Evolutionary conservation across 1,140 invertebrate genomes (phyloP).

Genomic region (Aphaenogaster ashmeadi): DNA sequence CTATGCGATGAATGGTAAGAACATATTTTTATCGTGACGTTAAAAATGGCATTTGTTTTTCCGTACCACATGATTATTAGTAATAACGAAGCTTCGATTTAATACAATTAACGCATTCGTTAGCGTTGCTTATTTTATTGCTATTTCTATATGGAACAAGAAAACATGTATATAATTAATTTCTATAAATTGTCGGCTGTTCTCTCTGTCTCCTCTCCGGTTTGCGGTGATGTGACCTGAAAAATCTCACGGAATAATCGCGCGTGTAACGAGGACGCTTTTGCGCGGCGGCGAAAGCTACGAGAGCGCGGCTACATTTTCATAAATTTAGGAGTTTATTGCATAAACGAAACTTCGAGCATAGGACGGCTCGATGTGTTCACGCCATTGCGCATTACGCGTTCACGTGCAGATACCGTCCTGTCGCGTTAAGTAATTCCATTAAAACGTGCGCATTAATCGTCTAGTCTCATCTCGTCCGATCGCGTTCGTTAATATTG

Average conservation of each 20-base stretch:
- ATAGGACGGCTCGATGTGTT: background rate
- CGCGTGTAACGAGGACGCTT: background rate
- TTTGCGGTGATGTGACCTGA: background rate
- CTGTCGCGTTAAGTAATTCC: slow-evolving; percentile 30
- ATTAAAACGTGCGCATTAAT: slow-evolving; percentile 53
- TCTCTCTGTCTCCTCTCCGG: background rate
- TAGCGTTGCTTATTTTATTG: background rate
- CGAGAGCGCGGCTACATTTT: slow-evolving; percentile 8
- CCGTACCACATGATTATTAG: background rate
- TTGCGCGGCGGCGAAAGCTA: background rate
- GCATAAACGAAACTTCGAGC: background rate
- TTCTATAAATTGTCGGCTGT: slow-evolving; percentile 15
- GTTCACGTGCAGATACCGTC: background rate
- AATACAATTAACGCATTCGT: slow-evolving; percentile 12
- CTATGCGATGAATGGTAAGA: background rate
- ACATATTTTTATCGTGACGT: background rate
- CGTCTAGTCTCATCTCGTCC: background rate
- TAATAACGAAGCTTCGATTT: background rate
- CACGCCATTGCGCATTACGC: background rate
- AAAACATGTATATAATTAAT: slow-evolving; percentile 23
- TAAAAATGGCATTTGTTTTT: background rate
- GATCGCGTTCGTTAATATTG: slow-evolving; percentile 41
- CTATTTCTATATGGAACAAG: background rate
- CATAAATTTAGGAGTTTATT: slow-evolving; percentile 47
- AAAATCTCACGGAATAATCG: slow-evolving; percentile 14